Percentiles rank a stretch among this genome's conserved stretches.
phyloP scores from a whole-genome alignment of 1,140 invertebrate species.

The Brachionus sp. region DNA sequence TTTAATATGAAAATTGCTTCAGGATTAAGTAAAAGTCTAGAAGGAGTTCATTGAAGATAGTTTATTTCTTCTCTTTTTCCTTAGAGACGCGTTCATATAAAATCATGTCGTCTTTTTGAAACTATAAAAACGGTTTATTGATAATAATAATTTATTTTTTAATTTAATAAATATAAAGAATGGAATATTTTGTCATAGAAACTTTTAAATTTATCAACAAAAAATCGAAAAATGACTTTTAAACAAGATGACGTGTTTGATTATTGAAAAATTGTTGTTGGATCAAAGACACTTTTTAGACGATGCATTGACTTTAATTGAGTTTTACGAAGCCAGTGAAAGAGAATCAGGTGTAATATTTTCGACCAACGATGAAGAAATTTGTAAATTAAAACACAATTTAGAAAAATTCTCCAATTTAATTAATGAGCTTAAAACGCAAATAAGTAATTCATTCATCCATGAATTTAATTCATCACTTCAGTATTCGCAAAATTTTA shows the following conservation, averaged over 20 bases:
- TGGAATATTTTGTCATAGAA: background rate
- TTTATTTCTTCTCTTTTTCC: too few relatives aligned
- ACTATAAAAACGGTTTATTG: too few relatives aligned
- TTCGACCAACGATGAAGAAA: background rate
- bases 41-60: too few relatives aligned
- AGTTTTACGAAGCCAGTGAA: slow-evolving; percentile 11
- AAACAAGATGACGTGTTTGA: background rate
- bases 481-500: background rate
- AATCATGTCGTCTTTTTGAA: too few relatives aligned
- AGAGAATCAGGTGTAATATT: background rate
- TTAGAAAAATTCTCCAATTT: slow-evolving; percentile 6
- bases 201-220: background rate
- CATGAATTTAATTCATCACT: slow-evolving; percentile 4
- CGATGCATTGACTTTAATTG: slow-evolving; percentile 19
- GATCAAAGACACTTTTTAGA: slow-evolving; percentile 17
- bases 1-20: background rate
- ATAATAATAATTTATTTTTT: background rate
- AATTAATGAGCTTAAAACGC: background rate
- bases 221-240: background rate
- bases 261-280: background rate
- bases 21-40: background rate
- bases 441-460: background rate
- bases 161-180: background rate
- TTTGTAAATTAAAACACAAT: background rate
- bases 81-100: too few relatives aligned